Conservation (phyloP, 2,888 invertebrate genomes). For the Erebia aethiops region DNA sequence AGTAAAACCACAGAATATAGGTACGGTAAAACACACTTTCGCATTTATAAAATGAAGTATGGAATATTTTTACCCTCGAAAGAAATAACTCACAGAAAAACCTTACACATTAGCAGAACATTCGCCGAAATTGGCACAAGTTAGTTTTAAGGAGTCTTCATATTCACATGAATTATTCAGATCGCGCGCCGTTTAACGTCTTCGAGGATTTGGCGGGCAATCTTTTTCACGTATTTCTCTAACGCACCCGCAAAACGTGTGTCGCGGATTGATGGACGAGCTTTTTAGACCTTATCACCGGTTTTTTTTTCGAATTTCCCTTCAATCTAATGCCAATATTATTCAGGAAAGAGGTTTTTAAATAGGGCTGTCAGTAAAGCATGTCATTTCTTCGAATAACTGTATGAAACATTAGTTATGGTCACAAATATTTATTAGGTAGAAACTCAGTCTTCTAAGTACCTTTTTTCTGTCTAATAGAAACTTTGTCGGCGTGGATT, state of each 20-base stretch:
- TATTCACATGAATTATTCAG: slow-evolving; percentile 36
- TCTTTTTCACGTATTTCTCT: slow-evolving; percentile 35
- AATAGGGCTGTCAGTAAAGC: not conserved
- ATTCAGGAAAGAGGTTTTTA: not conserved
- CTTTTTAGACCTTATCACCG: slow-evolving; percentile 16
- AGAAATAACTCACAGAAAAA: not conserved
- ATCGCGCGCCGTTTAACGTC: slow-evolving; percentile 35
- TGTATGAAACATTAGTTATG: too few relatives aligned
- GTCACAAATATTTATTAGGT: too few relatives aligned
- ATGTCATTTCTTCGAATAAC: too few relatives aligned
- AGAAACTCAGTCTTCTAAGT: too few relatives aligned
- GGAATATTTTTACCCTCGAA: too few relatives aligned
- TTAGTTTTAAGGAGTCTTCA: slow-evolving; percentile 24
- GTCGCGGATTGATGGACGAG: slow-evolving; percentile 35
- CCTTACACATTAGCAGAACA: not conserved
- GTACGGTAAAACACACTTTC: too few relatives aligned
- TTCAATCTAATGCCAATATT: slow-evolving; percentile 12
- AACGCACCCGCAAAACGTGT: slow-evolving; percentile 25
- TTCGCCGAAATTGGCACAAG: slow-evolving; percentile 24
- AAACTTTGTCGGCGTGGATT: too few relatives aligned
- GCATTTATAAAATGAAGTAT: too few relatives aligned
- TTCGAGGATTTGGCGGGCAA: slow-evolving; percentile 37
- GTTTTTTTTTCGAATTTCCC: not conserved
- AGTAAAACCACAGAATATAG: too few relatives aligned
- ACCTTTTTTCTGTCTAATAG: too few relatives aligned